These are phyloP conservation scores for Thripadectes ignobilis DNA, from an alignment of 2,797 vertebrate genomes.

Conservation along the genomic window DNA sequence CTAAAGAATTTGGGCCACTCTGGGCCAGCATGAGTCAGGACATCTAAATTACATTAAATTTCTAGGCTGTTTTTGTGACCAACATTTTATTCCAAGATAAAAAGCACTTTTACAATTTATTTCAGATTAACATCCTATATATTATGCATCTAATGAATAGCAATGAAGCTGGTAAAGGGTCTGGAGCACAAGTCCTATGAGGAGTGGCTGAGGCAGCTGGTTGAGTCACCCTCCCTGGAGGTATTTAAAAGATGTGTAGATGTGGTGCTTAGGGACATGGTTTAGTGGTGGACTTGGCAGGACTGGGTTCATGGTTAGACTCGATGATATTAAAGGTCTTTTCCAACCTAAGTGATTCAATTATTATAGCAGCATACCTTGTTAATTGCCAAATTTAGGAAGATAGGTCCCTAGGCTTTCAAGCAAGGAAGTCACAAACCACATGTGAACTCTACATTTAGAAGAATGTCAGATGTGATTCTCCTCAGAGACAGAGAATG, in stretches of 20 bases:
- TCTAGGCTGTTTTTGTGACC: not conserved
- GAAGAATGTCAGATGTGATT: not conserved
- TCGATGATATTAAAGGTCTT: not conserved
- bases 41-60: not conserved
- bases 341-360: not conserved
- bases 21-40: not conserved
- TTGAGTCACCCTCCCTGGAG: not conserved
- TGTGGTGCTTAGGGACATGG: not conserved
- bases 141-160: not conserved
- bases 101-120: not conserved
- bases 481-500: not conserved
- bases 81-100: not conserved
- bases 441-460: not conserved
- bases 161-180: no score
- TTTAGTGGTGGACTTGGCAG: not conserved
- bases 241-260: not conserved
- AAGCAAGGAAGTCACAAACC: not conserved
- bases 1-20: not conserved
- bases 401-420: not conserved
- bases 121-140: not conserved
- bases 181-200: no score
- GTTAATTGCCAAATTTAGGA: not conserved
- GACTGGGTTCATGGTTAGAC: not conserved
- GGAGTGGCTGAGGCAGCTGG: no score
- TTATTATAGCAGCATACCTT: not conserved